Conservation (phyloP, 2,888 invertebrate genomes). For the Antheraea yamamai region DNA sequence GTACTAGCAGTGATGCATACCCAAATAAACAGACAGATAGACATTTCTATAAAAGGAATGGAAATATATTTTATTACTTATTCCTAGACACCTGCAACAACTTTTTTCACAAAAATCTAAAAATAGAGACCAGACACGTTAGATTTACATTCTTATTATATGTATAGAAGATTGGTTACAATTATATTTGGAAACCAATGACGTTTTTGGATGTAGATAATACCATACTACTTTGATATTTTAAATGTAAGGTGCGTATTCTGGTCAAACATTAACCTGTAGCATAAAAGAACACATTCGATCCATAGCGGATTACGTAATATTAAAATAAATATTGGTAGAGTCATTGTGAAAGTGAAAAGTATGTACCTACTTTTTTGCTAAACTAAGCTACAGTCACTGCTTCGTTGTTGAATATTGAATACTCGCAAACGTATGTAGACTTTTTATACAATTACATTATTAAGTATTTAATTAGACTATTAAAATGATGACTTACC, state of each 20-base stretch:
- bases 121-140: no score
- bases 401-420: neutral
- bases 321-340: neutral
- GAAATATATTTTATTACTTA: no score
- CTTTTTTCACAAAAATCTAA: no score
- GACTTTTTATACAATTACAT: no score
- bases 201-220: no score
- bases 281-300: neutral
- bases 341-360: slow-evolving; percentile 12
- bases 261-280: neutral
- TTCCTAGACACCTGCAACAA: no score
- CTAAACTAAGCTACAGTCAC: neutral
- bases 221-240: no score
- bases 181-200: neutral
- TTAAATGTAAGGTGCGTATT: neutral
- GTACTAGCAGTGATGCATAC: no score
- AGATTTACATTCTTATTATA: no score
- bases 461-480: neutral
- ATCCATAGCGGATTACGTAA: neutral
- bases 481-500: neutral
- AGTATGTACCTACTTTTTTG: neutral
- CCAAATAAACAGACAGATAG: no score
- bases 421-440: neutral
- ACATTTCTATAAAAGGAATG: no score
- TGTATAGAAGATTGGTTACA: neutral